Base-by-base conservation (phyloP, 2,888 invertebrate genomes). In the Taphrorychus bicolor region DNA sequence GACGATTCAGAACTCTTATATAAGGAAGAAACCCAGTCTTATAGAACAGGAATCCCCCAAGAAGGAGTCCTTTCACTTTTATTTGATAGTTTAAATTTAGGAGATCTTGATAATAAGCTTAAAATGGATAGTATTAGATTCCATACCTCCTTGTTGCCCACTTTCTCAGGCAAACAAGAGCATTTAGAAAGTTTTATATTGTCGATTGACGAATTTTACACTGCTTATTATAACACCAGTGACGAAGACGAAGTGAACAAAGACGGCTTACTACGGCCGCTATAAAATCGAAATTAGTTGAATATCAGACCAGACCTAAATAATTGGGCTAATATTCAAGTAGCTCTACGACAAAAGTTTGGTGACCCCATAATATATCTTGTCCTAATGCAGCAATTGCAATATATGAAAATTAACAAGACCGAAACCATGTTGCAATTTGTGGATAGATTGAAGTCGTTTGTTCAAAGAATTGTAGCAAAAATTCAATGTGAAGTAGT, bases 401-500 rank as follows among this genome's bases (percentile, higher is more conserved):
- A 60, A 40, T 61, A 61, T 21, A 18, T 53, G 2, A 61, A 53
- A 53, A 53, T 53, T 2, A 41, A 41, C 18, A 56, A 19, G 9
- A 24, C 9, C 32, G 63, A 63, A 63, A 48, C 11, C 18, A 23
- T 63, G 14, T 14, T 48, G 3, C 52, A 56, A 49, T 56, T 63
- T 63, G 21, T 62, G 16, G 54, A 54, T 21, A 40, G 63, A 9
- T 16, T 63, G 4, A 63, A 56, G 56, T 3, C 18, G 5, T 63
- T 56, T 42, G 9, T 21, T 1, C 63, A 63, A 19, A 56, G 63
- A 63, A 56, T 56, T 5, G 1, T 45, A 4, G 22, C 56, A 16
- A 61, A 61, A 40, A 41, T 52, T 5, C 48, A 59, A 5, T 59
- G 49, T 17, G 59, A 59, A 59, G 49, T 60, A 3, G 2, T 5